Evolutionary conservation across 2,797 vertebrate species (phyloP).

Genomic region (Synanceia verrucosa): DNA sequence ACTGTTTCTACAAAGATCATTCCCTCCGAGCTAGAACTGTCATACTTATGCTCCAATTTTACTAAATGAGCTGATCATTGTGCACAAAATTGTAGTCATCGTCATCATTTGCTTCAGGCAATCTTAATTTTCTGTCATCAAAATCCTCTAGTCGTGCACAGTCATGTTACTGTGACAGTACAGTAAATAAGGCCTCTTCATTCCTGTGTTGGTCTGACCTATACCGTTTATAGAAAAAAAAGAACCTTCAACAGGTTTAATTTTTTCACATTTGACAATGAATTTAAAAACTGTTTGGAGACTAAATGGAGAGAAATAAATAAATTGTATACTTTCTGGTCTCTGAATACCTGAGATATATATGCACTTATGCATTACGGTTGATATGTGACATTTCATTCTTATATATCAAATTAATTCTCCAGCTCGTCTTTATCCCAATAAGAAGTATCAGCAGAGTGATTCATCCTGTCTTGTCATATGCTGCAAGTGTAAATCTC

Average conservation of each 20-base stretch:
- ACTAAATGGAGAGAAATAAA: background rate
- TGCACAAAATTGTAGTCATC: background rate
- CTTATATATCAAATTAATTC: conserved; percentile 36
- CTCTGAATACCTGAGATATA: background rate
- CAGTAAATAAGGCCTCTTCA: background rate
- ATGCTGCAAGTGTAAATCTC: conserved; percentile 22
- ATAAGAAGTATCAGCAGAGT: conserved; percentile 2
- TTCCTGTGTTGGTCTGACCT: background rate
- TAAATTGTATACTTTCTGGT: background rate
- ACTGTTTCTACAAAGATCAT: background rate
- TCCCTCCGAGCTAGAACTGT: background rate
- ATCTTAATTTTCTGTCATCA: background rate
- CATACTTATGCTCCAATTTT: background rate
- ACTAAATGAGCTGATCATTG: background rate
- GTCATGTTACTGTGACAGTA: background rate
- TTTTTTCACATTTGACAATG: background rate
- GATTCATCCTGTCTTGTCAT: background rate
- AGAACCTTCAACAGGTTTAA: background rate
- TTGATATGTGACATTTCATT: conserved; percentile 1
- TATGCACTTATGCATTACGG: background rate
- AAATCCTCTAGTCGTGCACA: background rate
- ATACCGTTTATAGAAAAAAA: background rate
- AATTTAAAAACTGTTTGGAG: background rate
- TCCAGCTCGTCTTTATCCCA: background rate
- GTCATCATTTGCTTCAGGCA: background rate